phyloP scores from a whole-genome alignment of 2,888 invertebrate genomes.

The Auanema freiburgensis region DNA sequence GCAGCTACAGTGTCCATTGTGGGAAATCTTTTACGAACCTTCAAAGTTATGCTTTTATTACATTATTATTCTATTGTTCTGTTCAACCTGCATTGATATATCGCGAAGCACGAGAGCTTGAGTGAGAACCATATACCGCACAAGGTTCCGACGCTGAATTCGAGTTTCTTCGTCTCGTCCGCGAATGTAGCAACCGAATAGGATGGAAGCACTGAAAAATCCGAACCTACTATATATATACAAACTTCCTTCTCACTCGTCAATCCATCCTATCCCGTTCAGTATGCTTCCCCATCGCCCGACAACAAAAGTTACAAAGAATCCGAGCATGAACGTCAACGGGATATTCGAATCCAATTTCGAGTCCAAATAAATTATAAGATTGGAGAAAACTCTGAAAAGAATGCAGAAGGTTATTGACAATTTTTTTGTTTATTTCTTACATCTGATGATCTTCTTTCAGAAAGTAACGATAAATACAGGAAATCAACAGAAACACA shows the following conservation, averaged over 20 bases:
- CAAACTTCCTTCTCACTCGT: conserved; percentile 47
- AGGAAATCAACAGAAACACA: conserved; percentile 50
- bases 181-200: conserved; percentile 45
- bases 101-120: conserved; percentile 50
- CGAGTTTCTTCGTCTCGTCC: conserved; percentile 40
- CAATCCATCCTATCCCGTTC: conserved; percentile 52
- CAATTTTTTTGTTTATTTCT: conserved; percentile 14
- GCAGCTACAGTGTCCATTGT: conserved; percentile 51
- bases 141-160: conserved; percentile 40
- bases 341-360: conserved; percentile 50
- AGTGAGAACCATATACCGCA: conserved; percentile 44
- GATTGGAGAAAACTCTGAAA: conserved; percentile 44
- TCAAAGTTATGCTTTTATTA: not conserved
- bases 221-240: too few relatives aligned
- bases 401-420: not conserved
- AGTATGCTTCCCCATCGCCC: conserved; percentile 48
- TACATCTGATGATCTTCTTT: conserved; percentile 47
- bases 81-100: conserved; percentile 44
- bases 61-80: too few relatives aligned
- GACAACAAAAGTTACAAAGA: conserved; percentile 53
- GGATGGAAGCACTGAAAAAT: conserved; percentile 50
- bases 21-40: conserved; percentile 47
- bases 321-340: conserved; percentile 46
- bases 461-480: conserved; percentile 52
- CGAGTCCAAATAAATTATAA: conserved; percentile 49